phyloP scores from a whole-genome alignment of 2,113 vertebrate species.

The Sinocyclocheilus rhinocerous region DNA sequence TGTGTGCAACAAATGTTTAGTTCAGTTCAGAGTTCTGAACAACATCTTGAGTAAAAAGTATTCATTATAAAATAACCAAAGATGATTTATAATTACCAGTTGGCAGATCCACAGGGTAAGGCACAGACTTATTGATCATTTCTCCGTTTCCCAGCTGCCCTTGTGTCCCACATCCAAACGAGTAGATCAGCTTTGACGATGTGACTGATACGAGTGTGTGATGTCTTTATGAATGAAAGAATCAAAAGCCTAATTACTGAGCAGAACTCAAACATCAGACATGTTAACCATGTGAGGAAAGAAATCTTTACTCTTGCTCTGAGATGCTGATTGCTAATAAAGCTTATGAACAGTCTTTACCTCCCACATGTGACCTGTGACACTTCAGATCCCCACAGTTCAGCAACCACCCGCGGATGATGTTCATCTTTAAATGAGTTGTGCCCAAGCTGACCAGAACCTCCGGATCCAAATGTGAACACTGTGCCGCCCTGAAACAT shows the following conservation, averaged over 20 bases:
- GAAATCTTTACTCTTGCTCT: neutral
- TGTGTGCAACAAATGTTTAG: slow-evolving; percentile 32
- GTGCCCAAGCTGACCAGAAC: slow-evolving; percentile 89
- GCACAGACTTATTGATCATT: slow-evolving; percentile 53
- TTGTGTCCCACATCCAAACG: slow-evolving; percentile 65
- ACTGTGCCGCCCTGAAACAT: slow-evolving; percentile 82
- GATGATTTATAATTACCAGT: slow-evolving; percentile 31
- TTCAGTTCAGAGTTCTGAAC: neutral
- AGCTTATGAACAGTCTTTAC: slow-evolving; percentile 63
- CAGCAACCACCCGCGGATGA: slow-evolving; percentile 85
- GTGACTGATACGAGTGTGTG: slow-evolving; percentile 66
- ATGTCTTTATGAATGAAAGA: slow-evolving; percentile 48
- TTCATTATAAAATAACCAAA: neutral
- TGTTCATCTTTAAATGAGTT: slow-evolving; percentile 86
- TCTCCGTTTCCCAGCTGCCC: slow-evolving; percentile 65
- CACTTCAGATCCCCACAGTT: slow-evolving; percentile 82
- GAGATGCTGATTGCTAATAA: neutral
- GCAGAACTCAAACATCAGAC: neutral
- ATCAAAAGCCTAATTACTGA: neutral
- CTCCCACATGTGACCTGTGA: slow-evolving; percentile 87
- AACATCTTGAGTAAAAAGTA: neutral
- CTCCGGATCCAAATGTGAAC: slow-evolving; percentile 91
- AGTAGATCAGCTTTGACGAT: slow-evolving; percentile 58
- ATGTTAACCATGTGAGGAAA: neutral
- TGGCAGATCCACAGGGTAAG: slow-evolving; percentile 59